These are phyloP conservation scores for Rhynchonycteris naso DNA, from an alignment of 2,797 vertebrate genomes.

Conservation along the genomic window DNA sequence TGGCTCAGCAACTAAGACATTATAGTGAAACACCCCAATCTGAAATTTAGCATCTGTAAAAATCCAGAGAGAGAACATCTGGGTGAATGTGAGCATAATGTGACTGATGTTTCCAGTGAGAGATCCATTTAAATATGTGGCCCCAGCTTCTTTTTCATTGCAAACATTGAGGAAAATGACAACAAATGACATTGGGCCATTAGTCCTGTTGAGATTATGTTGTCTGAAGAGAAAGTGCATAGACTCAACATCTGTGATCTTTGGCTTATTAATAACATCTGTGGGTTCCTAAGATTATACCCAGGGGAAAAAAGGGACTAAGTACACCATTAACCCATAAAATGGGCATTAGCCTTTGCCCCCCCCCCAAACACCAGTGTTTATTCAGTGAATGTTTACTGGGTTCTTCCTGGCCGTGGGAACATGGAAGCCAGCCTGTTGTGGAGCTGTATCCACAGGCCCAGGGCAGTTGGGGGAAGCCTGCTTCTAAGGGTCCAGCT, in stretches of 20 bases:
- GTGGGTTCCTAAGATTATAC: neutral
- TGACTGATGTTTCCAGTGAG: neutral
- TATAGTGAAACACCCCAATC: neutral
- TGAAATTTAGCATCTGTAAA: neutral
- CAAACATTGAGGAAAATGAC: neutral
- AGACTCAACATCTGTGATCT: neutral
- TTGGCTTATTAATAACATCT: neutral
- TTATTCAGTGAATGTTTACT: neutral
- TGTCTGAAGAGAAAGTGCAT: neutral
- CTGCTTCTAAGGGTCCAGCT: neutral
- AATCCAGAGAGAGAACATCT: neutral
- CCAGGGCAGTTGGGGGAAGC: no score
- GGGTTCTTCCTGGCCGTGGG: neutral
- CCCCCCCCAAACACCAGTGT: neutral
- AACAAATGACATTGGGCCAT: neutral
- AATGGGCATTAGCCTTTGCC: neutral
- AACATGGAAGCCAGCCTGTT: neutral
- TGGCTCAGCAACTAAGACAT: neutral
- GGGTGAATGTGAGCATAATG: neutral
- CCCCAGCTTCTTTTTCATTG: neutral
- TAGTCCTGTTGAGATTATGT: neutral
- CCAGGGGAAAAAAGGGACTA: neutral
- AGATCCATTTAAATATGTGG: neutral
- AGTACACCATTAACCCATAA: rapidly evolving
- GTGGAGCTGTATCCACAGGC: neutral